Percentiles rank a stretch among this genome's conserved stretches.
Evolutionary conservation across 2,888 invertebrate species (phyloP).

Genomic region (Chesias legatella): DNA sequence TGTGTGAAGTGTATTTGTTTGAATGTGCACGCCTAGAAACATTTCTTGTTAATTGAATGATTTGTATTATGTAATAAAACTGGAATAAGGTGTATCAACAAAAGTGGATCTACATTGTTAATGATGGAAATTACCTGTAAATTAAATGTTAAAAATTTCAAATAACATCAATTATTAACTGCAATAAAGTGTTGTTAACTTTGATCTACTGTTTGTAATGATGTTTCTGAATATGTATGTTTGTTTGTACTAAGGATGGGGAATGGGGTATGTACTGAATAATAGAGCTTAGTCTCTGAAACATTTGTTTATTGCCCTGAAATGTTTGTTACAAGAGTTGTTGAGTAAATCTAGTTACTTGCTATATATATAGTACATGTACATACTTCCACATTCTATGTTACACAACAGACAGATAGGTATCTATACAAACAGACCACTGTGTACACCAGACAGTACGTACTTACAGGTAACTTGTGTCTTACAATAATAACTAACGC

Average conservation of each 20-base stretch:
- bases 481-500: slow-evolving; percentile 31
- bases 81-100: too few relatives aligned
- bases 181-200: too few relatives aligned
- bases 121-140: too few relatives aligned
- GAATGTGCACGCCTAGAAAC: too few relatives aligned
- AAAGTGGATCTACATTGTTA: too few relatives aligned
- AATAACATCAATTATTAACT: too few relatives aligned
- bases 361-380: slow-evolving; percentile 34
- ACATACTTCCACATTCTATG: slow-evolving; percentile 45
- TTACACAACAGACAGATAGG: slow-evolving; percentile 42
- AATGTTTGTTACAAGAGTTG: slow-evolving; percentile 61
- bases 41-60: too few relatives aligned
- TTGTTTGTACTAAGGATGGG: slow-evolving; percentile 30
- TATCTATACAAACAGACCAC: slow-evolving; percentile 21
- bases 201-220: neutral
- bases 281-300: slow-evolving; percentile 62
- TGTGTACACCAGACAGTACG: slow-evolving; percentile 16
- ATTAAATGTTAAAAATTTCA: too few relatives aligned
- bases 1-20: too few relatives aligned
- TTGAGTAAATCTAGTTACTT: slow-evolving; percentile 45
- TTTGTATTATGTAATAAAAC: too few relatives aligned
- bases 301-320: slow-evolving; percentile 68
- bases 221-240: neutral
- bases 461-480: slow-evolving; percentile 14
- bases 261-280: slow-evolving; percentile 40